Conservation (phyloP, 2,797 vertebrate species). For the Peromyscus eremicus region DNA sequence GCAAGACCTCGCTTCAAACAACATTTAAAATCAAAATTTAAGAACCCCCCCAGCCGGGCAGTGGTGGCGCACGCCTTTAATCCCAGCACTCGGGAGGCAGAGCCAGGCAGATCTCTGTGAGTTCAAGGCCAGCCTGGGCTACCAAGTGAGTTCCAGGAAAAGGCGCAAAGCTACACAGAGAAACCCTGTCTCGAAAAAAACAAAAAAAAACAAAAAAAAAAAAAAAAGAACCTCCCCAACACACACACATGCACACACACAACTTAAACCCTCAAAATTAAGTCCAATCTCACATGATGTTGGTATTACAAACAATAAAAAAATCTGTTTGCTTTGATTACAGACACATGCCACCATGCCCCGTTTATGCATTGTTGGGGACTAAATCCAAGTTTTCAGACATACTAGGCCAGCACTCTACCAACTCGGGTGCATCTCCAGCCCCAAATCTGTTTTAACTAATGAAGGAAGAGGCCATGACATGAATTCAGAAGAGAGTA, state of each 20-base stretch:
- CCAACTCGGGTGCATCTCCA: background rate
- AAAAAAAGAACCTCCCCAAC: background rate
- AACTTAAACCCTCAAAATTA: background rate
- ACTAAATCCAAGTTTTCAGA: background rate
- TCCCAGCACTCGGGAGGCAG: too few species aligned
- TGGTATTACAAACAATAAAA: slow-evolving; percentile 10
- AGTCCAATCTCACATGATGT: background rate
- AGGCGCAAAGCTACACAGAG: too few species aligned
- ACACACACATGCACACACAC: background rate
- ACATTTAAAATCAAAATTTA: background rate
- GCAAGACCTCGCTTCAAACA: background rate
- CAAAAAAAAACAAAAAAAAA: too few species aligned
- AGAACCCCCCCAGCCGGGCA: too few species aligned
- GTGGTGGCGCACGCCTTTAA: too few species aligned
- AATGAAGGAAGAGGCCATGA: background rate
- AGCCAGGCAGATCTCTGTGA: too few species aligned
- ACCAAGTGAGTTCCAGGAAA: too few species aligned
- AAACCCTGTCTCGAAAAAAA: too few species aligned
- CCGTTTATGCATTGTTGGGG: background rate
- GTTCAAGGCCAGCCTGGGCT: too few species aligned
- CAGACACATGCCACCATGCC: background rate
- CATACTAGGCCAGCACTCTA: background rate
- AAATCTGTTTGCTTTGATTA: background rate
- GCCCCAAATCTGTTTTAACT: background rate
- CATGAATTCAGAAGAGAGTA: background rate